Percentiles rank a stretch among this genome's conserved stretches.
Evolutionary conservation across 2,113 vertebrate species (phyloP).

Genomic region (Raja brachyura): DNA sequence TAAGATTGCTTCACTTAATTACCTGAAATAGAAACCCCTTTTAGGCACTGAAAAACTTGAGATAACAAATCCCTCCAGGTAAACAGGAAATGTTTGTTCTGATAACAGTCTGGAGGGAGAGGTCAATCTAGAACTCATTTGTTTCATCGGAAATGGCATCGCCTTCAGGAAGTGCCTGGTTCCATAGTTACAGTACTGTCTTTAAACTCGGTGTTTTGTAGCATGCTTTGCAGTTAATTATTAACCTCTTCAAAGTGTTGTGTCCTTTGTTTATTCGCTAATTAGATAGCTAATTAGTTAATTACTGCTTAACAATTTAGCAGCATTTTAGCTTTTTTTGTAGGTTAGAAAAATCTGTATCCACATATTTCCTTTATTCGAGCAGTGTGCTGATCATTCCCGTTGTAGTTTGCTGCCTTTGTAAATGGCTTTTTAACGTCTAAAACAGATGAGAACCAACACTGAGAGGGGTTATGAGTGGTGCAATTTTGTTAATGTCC

Average conservation of each 20-base stretch:
- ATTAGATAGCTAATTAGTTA: constrained; percentile 1
- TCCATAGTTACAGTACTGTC: constrained; percentile 6
- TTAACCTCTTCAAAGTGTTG: neutral
- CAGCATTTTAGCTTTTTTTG: neutral
- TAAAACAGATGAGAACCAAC: constrained; percentile 31
- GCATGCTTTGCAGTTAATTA: neutral
- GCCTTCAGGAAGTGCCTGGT: constrained; percentile 34
- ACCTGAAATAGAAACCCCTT: neutral
- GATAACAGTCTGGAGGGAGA: constrained; percentile 30
- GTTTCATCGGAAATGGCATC: constrained; percentile 31
- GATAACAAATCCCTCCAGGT: constrained; percentile 21
- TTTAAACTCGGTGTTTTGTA: neutral
- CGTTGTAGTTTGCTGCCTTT: constrained; percentile 1
- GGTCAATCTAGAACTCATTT: constrained; percentile 16
- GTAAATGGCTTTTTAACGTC: neutral
- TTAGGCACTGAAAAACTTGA: neutral
- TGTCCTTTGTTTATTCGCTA: neutral
- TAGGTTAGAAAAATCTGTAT: neutral
- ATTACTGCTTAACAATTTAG: neutral
- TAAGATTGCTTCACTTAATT: constrained; percentile 26
- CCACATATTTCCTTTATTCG: neutral
- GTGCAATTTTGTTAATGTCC: constrained; percentile 12
- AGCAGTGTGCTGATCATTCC: neutral
- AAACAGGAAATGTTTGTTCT: constrained; percentile 36
- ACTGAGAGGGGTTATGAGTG: constrained; percentile 13